Percentiles rank a stretch among this genome's conserved stretches.
These are phyloP conservation scores for Argya squamiceps DNA, from an alignment of 2,797 vertebrate genomes.

Conservation along the genomic window DNA sequence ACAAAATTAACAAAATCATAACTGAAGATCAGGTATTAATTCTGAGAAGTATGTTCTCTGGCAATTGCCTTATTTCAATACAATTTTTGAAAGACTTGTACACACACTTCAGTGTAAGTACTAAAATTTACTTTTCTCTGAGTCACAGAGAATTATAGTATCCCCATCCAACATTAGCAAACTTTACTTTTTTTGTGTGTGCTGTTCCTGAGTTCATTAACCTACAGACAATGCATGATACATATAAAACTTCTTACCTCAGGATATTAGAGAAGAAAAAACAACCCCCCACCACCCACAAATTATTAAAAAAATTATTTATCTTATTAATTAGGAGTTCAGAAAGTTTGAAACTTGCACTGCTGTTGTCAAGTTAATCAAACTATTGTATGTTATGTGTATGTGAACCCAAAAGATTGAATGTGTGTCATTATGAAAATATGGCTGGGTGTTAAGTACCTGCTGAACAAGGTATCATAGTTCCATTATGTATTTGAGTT, in stretches of 20 bases:
- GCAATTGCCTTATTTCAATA: not conserved
- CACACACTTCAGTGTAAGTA: not conserved
- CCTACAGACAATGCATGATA: not conserved
- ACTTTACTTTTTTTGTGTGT: not conserved
- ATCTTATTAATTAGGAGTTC: not conserved
- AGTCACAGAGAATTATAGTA: not conserved
- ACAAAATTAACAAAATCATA: not conserved
- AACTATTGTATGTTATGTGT: not conserved
- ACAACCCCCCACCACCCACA: rapidly evolving
- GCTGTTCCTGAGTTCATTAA: not conserved
- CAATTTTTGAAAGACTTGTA: not conserved
- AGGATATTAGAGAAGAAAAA: not conserved
- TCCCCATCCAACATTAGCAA: not conserved
- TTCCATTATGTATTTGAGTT: not conserved
- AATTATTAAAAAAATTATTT: not conserved
- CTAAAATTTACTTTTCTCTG: not conserved
- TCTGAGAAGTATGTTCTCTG: not conserved
- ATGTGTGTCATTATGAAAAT: not conserved
- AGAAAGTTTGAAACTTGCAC: not conserved
- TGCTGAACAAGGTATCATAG: not conserved
- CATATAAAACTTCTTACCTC: not conserved
- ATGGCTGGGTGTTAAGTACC: not conserved
- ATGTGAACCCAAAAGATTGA: not conserved
- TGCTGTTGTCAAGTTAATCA: not conserved
- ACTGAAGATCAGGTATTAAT: not conserved